Base-by-base conservation (phyloP, 2,888 invertebrate genomes). In the Chironomus tentans region DNA sequence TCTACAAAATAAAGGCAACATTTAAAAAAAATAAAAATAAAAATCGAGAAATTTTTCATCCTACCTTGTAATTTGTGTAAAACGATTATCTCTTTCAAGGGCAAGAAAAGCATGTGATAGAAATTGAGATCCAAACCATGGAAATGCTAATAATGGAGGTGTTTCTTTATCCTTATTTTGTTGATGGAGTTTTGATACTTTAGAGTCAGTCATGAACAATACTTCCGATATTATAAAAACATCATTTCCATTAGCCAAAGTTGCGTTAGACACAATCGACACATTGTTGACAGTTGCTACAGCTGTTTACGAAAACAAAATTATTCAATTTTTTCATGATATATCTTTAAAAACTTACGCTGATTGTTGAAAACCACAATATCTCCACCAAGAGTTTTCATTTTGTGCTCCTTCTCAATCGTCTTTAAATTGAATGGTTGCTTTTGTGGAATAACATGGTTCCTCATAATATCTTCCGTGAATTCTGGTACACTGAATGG, bases 401-500 rank as follows among this genome's bases (percentile, higher is more conserved):
- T 84, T 76, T 83, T 81, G 80, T 86, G 85, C 78, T 87, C 87
- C 79, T 87, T 85, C 4, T 76, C 71, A 72, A 89, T 85, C 77
- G 85, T 85, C 73, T 86, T 84, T 80, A 88, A 87, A 78, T 86
- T 85, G 76, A 88, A 81, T 4, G 83, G 84, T 12, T 81, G 81
- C 79, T 87, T 85, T 76, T 87, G 87, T 80, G 85, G 85, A 71
- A 89, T 82, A 80, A 89, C 88, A 80, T 89, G 89, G 82, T 88
- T 89, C 78, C 87, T 84, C 79, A 89, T 85, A 76, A 88, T 84
- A 80, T 84, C 86, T 80, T 88, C 88, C 13, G 88, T 88, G 81
- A 89, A 89, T 80, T 89, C 88, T 56, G 87, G 87, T 71, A 89
- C 89, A 79, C 88, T 87, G 81, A 89, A 89, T 4, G 89, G 89